Base-by-base conservation (phyloP, 2,888 invertebrate genomes). In the Cephalotes varians region DNA sequence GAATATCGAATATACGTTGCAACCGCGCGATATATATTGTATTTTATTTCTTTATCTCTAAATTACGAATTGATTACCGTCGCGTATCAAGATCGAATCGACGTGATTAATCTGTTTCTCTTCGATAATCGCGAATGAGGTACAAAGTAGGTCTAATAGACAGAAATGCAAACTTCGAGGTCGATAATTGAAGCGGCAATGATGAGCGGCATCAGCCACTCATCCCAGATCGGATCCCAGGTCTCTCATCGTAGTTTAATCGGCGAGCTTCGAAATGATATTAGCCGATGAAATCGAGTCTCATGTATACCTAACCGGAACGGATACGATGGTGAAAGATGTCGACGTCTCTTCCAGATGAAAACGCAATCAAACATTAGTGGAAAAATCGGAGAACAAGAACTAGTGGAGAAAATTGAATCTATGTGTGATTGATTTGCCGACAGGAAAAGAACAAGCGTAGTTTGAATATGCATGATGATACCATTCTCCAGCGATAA, bases 201-300 rank as follows among this genome's bases (percentile, higher is more conserved):
- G 69, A 69, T 40, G 64, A 28, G 28, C 62, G 62, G 65, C 44
- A 77, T 56, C 67, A 56, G 69, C 44, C 44, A 67, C 69, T 77
- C 18, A 31, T 44, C 56, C 77, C 77, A 56, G 54, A 77, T 31
- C 40, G 31, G 69, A 69, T 21, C n/a, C 51, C 54, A 44, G 65
- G 5, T 81, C 58, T 81, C 81, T 60, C 81, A 37, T 49, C 49
- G 76, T 56, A 72, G 69, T 71, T 73, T 80, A 81, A 87, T 87
- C 86, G 80, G 82, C 44, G 47, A 76, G 85, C 83, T 84, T 85
- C 72, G 83, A 82, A 74, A 87, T 85, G 83, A 86, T 86, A 90
- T 88, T 90, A 88, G 86, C 81, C 86, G 86, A 83, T 83, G 84
- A 87, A 88, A 88, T 88, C 86, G 87, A 86, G 86, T 87, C 77